A percentile compares a stretch with the other conserved stretches of the same genome.
phyloP scores from a whole-genome alignment of 2,113 vertebrate species.

The Puntigrus tetrazona region DNA sequence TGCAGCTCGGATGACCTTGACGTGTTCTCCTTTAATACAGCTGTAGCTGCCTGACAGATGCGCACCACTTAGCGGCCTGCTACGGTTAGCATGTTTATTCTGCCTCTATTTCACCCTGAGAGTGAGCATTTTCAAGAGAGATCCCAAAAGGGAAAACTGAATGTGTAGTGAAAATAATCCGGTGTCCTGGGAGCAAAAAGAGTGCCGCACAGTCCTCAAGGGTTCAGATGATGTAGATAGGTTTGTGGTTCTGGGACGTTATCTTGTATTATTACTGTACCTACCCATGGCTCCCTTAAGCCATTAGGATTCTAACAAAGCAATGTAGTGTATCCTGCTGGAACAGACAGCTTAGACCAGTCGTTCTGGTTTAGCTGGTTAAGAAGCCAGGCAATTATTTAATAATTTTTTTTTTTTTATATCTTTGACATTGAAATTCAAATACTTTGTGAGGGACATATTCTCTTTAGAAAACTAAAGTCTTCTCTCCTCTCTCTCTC shows the following conservation, averaged over 20 bases:
- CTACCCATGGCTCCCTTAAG: neutral
- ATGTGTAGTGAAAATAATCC: neutral
- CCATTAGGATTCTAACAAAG: neutral
- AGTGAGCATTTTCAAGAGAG: slow-evolving; percentile 1
- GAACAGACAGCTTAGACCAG: neutral
- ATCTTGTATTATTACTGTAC: neutral
- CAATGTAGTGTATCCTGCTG: neutral
- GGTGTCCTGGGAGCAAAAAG: neutral
- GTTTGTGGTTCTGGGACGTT: neutral
- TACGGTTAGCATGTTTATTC: neutral
- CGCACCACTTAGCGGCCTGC: neutral
- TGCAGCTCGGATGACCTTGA: slow-evolving; percentile 20
- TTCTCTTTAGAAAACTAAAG: neutral
- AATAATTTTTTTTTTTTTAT: too few relatives aligned
- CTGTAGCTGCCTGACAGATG: neutral
- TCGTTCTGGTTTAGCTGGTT: neutral
- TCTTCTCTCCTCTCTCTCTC: neutral
- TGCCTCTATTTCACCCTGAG: neutral
- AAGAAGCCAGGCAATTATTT: neutral
- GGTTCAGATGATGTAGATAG: neutral
- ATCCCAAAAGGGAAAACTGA: neutral
- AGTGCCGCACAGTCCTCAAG: neutral
- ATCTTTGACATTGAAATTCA: neutral
- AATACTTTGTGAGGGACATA: neutral
- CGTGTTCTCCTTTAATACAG: neutral